Base-by-base conservation (phyloP, 2,888 invertebrate species). In the Lasioglossum zephyrum region DNA sequence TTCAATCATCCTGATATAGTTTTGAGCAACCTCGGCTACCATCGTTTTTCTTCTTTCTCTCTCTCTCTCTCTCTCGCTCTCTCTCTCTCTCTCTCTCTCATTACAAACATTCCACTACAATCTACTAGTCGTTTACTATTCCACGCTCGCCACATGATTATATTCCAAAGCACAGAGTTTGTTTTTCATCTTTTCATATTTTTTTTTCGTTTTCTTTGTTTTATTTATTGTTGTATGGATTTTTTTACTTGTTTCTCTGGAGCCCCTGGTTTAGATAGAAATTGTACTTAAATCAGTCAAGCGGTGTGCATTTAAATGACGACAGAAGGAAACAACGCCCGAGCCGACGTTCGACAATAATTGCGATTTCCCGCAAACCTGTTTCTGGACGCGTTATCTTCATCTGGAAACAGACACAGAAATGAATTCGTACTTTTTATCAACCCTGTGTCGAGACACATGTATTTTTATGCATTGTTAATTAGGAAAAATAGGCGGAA, bases 251-350 rank as follows among this genome's bases (percentile, higher is more conserved):
- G 69, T 85, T 79, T 80, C 88, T 81, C 79, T 81, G 87, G 87
- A 87, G 66, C 76, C 72, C 75, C n/a, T 63, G 16, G 31, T 87
- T 77, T 79, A 89, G 86, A 91, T 87, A 88, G 83, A 90, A 75
- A 82, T 89, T 91, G 91, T 92, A 91, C 87, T 91, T 92, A 90
- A 92, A 85, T 92, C 92, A 88, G 92, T 93, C 92, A 91, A 92
- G 91, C 91, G 86, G 89, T 89, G 91, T 92, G 89, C 92, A 92
- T 90, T 44, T 91, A 92, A 92, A 90, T 91, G 88, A 90, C 91
- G 92, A 92, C 91, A 93, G 91, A 91, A 92, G 92, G 90, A 91
- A 88, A 93, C 90, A 86, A 90, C 88, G 89, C 90, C 90, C 89
- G 87, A 88, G 82, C 81, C 88, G 88, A 89, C 87, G 88, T 91